These are phyloP conservation scores for Crocallis elinguaria DNA, from an alignment of 2,888 invertebrate species.

Conservation along the genomic window DNA sequence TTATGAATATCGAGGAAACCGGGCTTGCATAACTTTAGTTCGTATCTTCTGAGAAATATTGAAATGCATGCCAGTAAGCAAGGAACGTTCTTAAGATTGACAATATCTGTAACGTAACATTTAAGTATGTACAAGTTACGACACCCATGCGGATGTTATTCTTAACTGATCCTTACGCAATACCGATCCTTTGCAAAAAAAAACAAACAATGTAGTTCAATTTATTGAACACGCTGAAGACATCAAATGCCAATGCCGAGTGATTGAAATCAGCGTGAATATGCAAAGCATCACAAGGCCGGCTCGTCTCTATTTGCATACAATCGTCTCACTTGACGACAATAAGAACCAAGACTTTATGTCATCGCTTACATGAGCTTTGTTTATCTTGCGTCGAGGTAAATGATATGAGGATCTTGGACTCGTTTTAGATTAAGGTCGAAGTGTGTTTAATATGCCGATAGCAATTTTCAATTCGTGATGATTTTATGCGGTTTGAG, in stretches of 20 bases:
- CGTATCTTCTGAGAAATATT: not conserved
- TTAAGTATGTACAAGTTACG: not conserved
- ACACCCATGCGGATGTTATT: conserved; percentile 16
- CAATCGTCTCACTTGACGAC: conserved; percentile 66
- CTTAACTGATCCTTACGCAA: conserved; percentile 1
- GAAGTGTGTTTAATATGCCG: conserved; percentile 1
- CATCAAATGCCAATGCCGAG: conserved; percentile 51
- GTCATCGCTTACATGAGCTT: conserved; percentile 29
- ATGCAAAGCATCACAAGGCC: conserved; percentile 66
- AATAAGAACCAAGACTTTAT: conserved; percentile 29
- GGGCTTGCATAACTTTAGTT: too few species aligned
- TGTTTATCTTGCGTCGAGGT: conserved; percentile 18
- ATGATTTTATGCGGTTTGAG: not conserved
- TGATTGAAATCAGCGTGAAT: conserved; percentile 54
- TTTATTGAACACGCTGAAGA: conserved; percentile 40
- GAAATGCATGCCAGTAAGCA: not conserved
- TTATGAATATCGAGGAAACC: too few species aligned
- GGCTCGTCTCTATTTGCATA: conserved; percentile 61
- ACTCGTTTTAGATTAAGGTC: conserved; percentile 15
- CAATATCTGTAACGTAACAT: too few species aligned
- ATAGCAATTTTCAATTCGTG: conserved; percentile 5
- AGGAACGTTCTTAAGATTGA: not conserved
- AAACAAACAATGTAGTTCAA: conserved; percentile 24
- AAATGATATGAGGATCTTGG: conserved; percentile 21
- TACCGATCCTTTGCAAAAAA: not conserved